Evolutionary conservation across 2,888 invertebrate species (phyloP).

Genomic region (Ormyrus labotus): DNA sequence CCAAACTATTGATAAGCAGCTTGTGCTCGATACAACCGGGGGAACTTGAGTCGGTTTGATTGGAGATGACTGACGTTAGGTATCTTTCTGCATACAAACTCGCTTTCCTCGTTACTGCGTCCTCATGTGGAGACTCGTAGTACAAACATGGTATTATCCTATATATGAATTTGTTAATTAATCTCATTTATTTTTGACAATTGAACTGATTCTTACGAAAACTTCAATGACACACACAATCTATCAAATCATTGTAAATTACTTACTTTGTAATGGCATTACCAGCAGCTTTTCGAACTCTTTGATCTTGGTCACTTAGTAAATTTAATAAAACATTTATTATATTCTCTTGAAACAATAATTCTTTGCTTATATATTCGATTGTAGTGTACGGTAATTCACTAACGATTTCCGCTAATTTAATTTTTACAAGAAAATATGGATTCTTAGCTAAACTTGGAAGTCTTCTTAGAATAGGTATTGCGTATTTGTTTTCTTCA

Average conservation of each 20-base stretch:
- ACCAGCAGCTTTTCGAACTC: constrained; percentile 86
- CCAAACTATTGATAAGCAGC: constrained; percentile 77
- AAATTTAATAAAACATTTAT: constrained; percentile 81
- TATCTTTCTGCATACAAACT: constrained; percentile 72
- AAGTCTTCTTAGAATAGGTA: constrained; percentile 80
- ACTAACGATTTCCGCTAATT: constrained; percentile 81
- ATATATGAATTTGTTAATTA: constrained; percentile 59
- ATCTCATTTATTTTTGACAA: background rate
- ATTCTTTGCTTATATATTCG: constrained; percentile 77
- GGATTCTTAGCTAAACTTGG: constrained; percentile 83
- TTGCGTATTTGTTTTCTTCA: constrained; percentile 78
- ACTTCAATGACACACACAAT: background rate
- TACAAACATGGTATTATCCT: constrained; percentile 77
- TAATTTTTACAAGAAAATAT: constrained; percentile 91
- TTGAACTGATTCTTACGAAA: background rate
- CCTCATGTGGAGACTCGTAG: constrained; percentile 77
- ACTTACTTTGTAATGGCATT: constrained; percentile 81
- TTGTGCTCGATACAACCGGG: constrained; percentile 60
- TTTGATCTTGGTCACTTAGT: constrained; percentile 85
- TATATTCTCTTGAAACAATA: constrained; percentile 79
- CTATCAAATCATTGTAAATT: background rate
- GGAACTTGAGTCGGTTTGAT: constrained; percentile 54
- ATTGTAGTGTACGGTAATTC: constrained; percentile 80
- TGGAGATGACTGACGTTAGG: constrained; percentile 62
- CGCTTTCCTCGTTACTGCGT: constrained; percentile 78